These are phyloP conservation scores for Myotis planiceps DNA, from an alignment of 2,797 vertebrate genomes.

Conservation along the genomic window DNA sequence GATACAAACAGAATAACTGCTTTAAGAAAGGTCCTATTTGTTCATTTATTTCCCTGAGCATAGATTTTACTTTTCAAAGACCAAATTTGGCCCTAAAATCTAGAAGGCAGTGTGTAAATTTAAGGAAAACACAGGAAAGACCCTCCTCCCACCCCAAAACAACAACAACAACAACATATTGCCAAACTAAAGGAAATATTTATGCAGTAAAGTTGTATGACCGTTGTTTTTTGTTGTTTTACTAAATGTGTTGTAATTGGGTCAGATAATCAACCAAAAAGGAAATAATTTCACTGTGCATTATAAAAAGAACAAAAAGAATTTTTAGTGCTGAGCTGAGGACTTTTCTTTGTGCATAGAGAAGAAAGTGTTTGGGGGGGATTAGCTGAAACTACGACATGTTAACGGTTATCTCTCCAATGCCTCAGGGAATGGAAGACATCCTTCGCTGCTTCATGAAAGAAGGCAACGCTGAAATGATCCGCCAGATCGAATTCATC, in stretches of 20 bases:
- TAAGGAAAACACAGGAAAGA: not conserved
- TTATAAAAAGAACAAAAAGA: not conserved
- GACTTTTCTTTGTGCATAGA: not conserved
- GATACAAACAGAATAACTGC: not conserved
- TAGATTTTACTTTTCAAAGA: not conserved
- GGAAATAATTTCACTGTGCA: not conserved
- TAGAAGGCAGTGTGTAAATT: not conserved
- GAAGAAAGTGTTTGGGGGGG: not conserved
- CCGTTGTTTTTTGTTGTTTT: not conserved
- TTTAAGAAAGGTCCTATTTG: not conserved
- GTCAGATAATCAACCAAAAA: slow-evolving; percentile 7
- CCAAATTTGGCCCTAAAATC: not conserved
- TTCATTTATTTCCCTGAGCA: not conserved
- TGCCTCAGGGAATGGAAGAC: slow-evolving; percentile 94
- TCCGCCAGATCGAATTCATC: slow-evolving; percentile 95
- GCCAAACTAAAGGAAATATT: not conserved
- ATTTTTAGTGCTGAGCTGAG: not conserved
- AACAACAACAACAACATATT: not conserved
- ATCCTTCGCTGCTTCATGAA: slow-evolving; percentile 94
- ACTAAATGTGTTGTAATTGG: not conserved
- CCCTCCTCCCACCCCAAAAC: not conserved
- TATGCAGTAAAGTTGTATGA: not conserved
- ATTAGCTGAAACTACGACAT: not conserved
- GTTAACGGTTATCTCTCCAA: slow-evolving; percentile 57
- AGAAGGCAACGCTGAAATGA: slow-evolving; percentile 93